Conservation (phyloP, 1,140 invertebrate species). For the Aphelenchoides besseyi region DNA sequence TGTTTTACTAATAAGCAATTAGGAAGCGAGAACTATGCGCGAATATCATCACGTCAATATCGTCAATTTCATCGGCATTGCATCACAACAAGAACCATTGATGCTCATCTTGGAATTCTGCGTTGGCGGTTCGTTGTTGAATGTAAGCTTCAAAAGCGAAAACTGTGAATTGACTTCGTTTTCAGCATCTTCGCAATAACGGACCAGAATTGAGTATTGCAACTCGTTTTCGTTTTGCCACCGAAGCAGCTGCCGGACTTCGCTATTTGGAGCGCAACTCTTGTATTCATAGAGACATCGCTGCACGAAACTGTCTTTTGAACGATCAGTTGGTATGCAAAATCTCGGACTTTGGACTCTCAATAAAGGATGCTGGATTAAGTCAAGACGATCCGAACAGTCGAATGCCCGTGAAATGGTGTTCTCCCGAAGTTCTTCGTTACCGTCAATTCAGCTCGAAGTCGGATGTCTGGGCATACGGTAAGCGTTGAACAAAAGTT, state of each 20-base stretch:
- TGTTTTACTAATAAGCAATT: background rate
- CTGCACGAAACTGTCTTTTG: constrained; percentile 28
- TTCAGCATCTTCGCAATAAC: constrained; percentile 20
- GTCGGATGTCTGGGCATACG: constrained; percentile 16
- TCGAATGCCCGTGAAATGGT: constrained; percentile 15
- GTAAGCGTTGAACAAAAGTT: no score
- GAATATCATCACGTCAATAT: constrained; percentile 12
- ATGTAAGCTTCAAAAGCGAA: background rate
- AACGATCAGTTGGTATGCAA: constrained; percentile 23
- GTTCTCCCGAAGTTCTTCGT: constrained; percentile 9
- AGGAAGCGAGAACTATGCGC: constrained; percentile 18
- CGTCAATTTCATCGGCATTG: constrained; percentile 21
- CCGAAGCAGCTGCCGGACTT: constrained; percentile 25
- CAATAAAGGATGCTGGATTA: background rate
- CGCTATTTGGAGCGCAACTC: constrained; percentile 16
- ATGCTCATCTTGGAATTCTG: constrained; percentile 20
- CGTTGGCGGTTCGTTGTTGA: constrained; percentile 5
- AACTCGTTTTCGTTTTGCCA: constrained; percentile 17
- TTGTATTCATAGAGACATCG: constrained; percentile 24
- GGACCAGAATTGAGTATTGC: constrained; percentile 24
- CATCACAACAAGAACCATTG: constrained; percentile 19
- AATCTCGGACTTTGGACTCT: constrained; percentile 28
- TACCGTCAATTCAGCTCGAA: constrained; percentile 17
- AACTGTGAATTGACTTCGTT: background rate
- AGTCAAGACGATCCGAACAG: background rate